Percentiles rank a stretch among this genome's conserved stretches.
Evolutionary conservation across 1,140 invertebrate genomes (phyloP).

Genomic region (Drosophila melanogaster): Release_6_plus_ISO1_MT NC_004354.4:19103001-19103500

Average conservation of each 20-base stretch:
- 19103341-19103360: too few relatives aligned
- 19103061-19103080: constrained; percentile 61
- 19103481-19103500: too few relatives aligned
- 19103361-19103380: too few relatives aligned
- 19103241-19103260: not conserved
- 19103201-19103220: constrained; percentile 22
- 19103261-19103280: not conserved
- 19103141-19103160: constrained; percentile 5
- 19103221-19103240: constrained; percentile 17
- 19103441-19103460: too few relatives aligned
- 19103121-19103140: constrained; percentile 65
- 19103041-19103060: not conserved
- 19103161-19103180: constrained; percentile 47
- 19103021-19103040: constrained; percentile 71
- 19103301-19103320: too few relatives aligned
- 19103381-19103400: too few relatives aligned
- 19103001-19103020: constrained; percentile 79
- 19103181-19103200: constrained; percentile 75
- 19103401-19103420: too few relatives aligned
- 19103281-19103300: not conserved
- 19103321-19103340: too few relatives aligned
- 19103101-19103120: constrained; percentile 28
- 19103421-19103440: too few relatives aligned
- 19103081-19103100: not conserved
- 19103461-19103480: too few relatives aligned